phyloP scores from a whole-genome alignment of 2,113 vertebrate species.

The cattle (Bos taurus) region DNA sequence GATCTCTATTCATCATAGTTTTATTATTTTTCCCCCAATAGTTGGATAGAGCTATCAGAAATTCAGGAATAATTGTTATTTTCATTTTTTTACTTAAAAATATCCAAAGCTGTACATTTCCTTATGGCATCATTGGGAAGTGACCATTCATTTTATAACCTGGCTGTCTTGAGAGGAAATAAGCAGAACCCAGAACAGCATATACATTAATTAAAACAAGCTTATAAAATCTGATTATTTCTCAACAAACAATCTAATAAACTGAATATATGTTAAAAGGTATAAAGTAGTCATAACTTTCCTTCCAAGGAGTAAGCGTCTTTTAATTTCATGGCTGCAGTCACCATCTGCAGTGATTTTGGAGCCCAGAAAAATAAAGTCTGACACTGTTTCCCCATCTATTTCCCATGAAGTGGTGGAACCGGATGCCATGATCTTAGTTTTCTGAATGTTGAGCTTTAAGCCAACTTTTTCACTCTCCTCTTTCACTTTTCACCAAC shows the following conservation, averaged over 20 bases:
- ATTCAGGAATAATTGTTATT: neutral
- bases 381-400: no score
- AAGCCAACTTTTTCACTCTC: no score
- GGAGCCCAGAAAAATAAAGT: no score
- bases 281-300: neutral
- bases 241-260: neutral
- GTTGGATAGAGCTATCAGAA: neutral
- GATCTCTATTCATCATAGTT: neutral
- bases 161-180: neutral
- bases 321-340: no score
- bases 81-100: neutral
- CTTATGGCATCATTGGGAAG: neutral
- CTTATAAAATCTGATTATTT: neutral
- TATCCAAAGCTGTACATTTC: neutral
- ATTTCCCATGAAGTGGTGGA: no score
- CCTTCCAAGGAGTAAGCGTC: no score
- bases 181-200: neutral
- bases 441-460: no score
- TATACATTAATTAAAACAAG: neutral
- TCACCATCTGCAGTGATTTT: no score
- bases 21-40: neutral
- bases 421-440: rapidly evolving
- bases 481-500: no score
- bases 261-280: neutral
- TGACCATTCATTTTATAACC: neutral